phyloP scores from a whole-genome alignment of 2,888 invertebrate species.

The Philaethria dido region DNA sequence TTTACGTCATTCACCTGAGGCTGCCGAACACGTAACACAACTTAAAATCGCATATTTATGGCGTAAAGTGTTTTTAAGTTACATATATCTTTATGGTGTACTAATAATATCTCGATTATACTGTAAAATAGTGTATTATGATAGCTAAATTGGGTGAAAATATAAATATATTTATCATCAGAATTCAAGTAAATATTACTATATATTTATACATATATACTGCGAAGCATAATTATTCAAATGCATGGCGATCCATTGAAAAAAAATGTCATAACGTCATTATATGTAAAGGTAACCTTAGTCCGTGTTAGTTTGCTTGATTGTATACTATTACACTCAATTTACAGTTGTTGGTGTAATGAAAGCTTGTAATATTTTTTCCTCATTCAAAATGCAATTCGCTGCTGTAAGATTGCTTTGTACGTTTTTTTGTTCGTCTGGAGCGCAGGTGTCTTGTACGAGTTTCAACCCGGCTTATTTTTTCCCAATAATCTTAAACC shows the following conservation, averaged over 20 bases:
- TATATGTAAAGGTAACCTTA: slow-evolving; percentile 36
- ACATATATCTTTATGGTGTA: background rate
- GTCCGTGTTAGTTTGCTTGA: slow-evolving; percentile 22
- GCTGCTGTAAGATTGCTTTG: slow-evolving; percentile 42
- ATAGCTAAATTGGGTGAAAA: background rate
- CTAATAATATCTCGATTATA: background rate
- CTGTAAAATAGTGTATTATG: slow-evolving; percentile 8
- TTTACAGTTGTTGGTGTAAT: slow-evolving; percentile 36
- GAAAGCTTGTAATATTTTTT: slow-evolving; percentile 40
- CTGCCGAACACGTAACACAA: slow-evolving; percentile 28
- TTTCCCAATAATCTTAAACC: slow-evolving; percentile 63
- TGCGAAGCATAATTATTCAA: too few species aligned
- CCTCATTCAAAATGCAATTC: slow-evolving; percentile 36
- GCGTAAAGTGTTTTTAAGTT: slow-evolving; percentile 18
- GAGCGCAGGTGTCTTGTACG: slow-evolving; percentile 70
- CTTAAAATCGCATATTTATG: slow-evolving; percentile 20
- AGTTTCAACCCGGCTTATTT: slow-evolving; percentile 57
- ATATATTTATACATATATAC: background rate
- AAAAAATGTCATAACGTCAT: slow-evolving; percentile 3
- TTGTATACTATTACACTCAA: slow-evolving; percentile 34
- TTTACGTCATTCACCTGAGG: slow-evolving; percentile 28
- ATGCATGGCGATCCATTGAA: too few species aligned
- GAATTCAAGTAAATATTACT: background rate
- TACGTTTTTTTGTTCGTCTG: slow-evolving; percentile 72
- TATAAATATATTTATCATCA: background rate